Conservation (phyloP, 2,797 vertebrate genomes). For the Gadopsis bispinosus region DNA sequence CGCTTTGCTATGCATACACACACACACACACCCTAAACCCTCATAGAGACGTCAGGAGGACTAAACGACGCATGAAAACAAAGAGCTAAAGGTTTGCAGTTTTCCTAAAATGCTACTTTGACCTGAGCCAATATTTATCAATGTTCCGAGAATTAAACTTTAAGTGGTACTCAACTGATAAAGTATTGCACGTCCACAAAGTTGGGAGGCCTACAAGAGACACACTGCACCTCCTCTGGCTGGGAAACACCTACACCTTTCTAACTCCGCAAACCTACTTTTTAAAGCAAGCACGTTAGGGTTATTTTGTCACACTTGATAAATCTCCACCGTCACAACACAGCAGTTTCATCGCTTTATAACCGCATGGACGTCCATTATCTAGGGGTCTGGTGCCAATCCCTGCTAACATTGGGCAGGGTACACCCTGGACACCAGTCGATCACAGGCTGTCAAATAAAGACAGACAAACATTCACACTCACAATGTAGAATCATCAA, state of each 20-base stretch:
- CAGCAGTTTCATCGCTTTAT: neutral
- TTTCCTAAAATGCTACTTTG: conserved; percentile 28
- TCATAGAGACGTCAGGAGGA: neutral
- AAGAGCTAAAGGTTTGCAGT: neutral
- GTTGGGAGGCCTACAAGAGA: neutral
- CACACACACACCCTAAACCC: conserved; percentile 8
- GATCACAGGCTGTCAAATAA: no score
- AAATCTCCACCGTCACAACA: neutral
- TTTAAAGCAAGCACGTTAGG: neutral
- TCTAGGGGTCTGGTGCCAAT: no score
- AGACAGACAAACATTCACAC: no score
- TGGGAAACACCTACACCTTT: no score
- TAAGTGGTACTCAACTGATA: neutral
- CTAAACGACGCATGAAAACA: conserved; percentile 9
- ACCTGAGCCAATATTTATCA: conserved; percentile 43
- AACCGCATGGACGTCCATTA: neutral
- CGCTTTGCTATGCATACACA: conserved; percentile 20
- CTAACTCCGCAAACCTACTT: no score
- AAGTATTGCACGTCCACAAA: neutral
- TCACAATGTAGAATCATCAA: no score
- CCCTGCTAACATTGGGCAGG: no score
- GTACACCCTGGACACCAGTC: no score
- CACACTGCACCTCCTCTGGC: neutral
- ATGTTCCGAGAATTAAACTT: neutral
- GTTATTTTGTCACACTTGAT: neutral